Base-by-base conservation (phyloP, 2,888 invertebrate genomes). In the Neoaliturus tenellus region DNA sequence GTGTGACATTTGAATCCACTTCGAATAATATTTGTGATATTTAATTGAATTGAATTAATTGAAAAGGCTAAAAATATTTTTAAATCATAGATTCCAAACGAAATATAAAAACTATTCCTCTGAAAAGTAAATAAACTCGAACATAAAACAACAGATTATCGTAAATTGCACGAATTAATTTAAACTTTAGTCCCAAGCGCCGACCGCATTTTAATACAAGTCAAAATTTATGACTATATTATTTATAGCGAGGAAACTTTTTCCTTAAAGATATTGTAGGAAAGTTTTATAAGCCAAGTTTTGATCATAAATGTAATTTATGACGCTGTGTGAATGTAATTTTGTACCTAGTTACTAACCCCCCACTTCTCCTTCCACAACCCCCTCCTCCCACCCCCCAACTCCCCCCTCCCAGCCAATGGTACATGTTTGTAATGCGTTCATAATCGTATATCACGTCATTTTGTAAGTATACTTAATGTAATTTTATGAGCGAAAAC, bases 261-360 rank as follows among this genome's bases (percentile, higher is more conserved):
- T 78, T 78, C 78, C 33, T 78, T 78, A 55, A 78, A 78, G 78
- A 78, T 78, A 55, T 78, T 78, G 78, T 78, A 20, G 33, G 55
- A 55, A 78, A 78, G 78, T 78, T 78, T 78, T 78, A 78, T 78
- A 78, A 78, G 78, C 55, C 78, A 78, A 78, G 78, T 78, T 78
- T 78, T 33, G 78, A 78, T 78, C 78, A 78, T 78, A 78, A 78
- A 48, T 78, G 55, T 55, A 78, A 78, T 78, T 78, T 78, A 78
- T 78, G 78, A 75, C 25, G 55, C 55, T 55, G 23, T 33, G 75
- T 75, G 78, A 78, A 78, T 78, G 78, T 55, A 78, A 78, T 78
- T 78, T 78, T 78, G 78, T 78, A 55, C 51, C 51, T 28, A 55
- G 78, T 78, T 78, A 78, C 35, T 78, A 33, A 78, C 6, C 41